Conservation (phyloP, 1,140 invertebrate genomes). For the Telenomus remus region DNA sequence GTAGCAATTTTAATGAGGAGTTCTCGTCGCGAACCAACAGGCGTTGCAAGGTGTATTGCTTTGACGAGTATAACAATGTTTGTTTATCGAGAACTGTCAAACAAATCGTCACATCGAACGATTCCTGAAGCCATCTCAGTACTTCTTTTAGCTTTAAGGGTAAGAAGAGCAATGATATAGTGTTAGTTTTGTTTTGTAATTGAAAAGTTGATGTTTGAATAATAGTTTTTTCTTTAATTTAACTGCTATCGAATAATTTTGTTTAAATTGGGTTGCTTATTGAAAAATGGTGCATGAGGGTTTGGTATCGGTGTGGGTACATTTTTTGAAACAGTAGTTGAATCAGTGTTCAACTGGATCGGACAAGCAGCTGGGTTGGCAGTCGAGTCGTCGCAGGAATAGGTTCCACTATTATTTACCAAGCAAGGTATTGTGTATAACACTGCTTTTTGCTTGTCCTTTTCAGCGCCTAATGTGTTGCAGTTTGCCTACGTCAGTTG, state of each 20-base stretch:
- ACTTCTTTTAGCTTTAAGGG: conserved; percentile 89
- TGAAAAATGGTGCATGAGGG: conserved; percentile 1
- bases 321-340: conserved; percentile 37
- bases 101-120: conserved; percentile 80
- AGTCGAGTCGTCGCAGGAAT: conserved; percentile 62
- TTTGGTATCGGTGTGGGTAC: neutral
- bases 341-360: conserved; percentile 64
- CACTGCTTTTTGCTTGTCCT: conserved; percentile 8
- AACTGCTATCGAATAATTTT: neutral
- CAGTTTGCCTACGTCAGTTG: conserved; percentile 14
- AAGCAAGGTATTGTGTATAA: conserved; percentile 60
- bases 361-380: conserved; percentile 56
- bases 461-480: conserved; percentile 53
- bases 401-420: conserved; percentile 65
- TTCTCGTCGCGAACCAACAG: conserved; percentile 91
- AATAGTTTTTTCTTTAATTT: neutral
- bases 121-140: conserved; percentile 90
- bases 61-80: conserved; percentile 91
- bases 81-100: conserved; percentile 84
- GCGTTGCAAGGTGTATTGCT: conserved; percentile 91
- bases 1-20: conserved; percentile 89
- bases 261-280: neutral
- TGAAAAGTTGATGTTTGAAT: neutral
- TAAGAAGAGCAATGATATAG: conserved; percentile 39
- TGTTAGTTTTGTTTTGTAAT: neutral